phyloP scores from a whole-genome alignment of 1,140 invertebrate species.

The Drosophila paulistorum region DNA sequence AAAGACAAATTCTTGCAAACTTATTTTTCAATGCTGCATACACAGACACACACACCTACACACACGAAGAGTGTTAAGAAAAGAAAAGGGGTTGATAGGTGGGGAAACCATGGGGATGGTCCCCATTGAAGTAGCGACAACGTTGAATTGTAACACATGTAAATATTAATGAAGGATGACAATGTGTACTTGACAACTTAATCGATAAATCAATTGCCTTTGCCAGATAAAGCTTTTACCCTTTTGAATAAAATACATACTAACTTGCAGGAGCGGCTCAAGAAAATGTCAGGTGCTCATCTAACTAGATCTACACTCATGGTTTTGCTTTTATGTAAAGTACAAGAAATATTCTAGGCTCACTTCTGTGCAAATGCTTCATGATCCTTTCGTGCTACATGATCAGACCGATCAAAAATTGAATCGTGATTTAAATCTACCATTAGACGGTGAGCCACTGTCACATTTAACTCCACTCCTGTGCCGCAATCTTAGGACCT shows the following conservation, averaged over 20 bases:
- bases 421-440: no score
- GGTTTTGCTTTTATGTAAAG: no score
- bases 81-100: background rate
- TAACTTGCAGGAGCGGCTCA: background rate
- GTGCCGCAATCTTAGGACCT: background rate
- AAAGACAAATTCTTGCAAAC: conserved; percentile 5
- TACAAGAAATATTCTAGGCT: no score
- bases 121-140: conserved; percentile 27
- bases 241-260: conserved; percentile 60
- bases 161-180: conserved; percentile 78
- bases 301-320: background rate
- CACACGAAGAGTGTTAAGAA: conserved; percentile 26
- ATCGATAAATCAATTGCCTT: conserved; percentile 79
- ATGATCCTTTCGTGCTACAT: no score
- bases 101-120: background rate
- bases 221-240: conserved; percentile 67
- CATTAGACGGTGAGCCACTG: no score
- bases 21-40: conserved; percentile 48
- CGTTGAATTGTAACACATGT: conserved; percentile 69
- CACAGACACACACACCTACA: background rate
- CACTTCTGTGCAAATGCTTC: no score
- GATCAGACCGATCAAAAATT: no score
- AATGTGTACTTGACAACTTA: conserved; percentile 78
- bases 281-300: background rate
- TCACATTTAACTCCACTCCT: background rate